A percentile compares a stretch with the other conserved stretches of the same genome.
Evolutionary conservation across 2,797 vertebrate genomes (phyloP).

Genomic region (Crocodylus rhombifer): DNA sequence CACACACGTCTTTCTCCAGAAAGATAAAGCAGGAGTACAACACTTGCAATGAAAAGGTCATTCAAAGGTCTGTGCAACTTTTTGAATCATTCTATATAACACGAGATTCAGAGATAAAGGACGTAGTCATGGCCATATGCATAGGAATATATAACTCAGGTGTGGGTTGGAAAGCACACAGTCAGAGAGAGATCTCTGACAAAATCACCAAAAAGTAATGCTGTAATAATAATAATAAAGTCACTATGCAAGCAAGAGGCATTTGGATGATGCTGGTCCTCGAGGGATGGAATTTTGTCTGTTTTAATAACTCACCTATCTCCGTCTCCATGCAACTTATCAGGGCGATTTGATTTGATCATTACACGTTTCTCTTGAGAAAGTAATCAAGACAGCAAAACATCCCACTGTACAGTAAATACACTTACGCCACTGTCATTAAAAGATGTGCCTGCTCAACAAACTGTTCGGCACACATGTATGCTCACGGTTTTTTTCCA

Average conservation of each 20-base stretch:
- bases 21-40: fast-evolving
- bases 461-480: constrained; percentile 67
- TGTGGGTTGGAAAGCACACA: neutral
- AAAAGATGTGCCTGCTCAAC: constrained; percentile 76
- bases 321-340: constrained; percentile 58
- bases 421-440: constrained; percentile 78
- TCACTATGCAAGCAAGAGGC: neutral
- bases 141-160: neutral
- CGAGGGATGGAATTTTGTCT: constrained; percentile 63
- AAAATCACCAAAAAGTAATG: neutral
- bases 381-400: constrained; percentile 84
- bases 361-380: constrained; percentile 84
- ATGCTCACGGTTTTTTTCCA: constrained; percentile 46
- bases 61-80: neutral
- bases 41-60: fast-evolving
- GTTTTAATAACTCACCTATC: constrained; percentile 71
- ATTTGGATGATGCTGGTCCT: constrained; percentile 34
- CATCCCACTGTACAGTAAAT: constrained; percentile 76
- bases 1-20: neutral
- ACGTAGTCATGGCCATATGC: fast-evolving
- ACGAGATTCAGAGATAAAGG: fast-evolving
- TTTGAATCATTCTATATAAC: neutral
- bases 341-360: constrained; percentile 82
- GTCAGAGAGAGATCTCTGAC: neutral
- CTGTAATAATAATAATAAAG: neutral